Conservation (phyloP, 2,797 vertebrate genomes). For the Poeciliopsis turneri region DNA sequence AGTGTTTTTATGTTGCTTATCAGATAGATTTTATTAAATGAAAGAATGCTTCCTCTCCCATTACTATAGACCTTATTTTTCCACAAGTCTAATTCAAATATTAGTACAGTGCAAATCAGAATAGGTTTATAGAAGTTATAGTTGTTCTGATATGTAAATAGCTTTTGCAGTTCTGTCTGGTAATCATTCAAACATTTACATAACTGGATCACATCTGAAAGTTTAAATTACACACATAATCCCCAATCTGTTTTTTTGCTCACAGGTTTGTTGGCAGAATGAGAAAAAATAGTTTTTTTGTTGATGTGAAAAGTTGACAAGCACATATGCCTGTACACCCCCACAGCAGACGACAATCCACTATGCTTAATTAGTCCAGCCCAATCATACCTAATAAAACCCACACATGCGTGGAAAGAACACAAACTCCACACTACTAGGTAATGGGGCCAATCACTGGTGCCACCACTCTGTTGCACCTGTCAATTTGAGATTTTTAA, state of each 20-base stretch:
- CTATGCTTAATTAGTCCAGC: neutral
- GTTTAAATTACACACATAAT: neutral
- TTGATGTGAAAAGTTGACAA: neutral
- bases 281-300: neutral
- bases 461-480: neutral
- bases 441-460: neutral
- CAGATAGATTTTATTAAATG: neutral
- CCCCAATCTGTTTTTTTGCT: no score
- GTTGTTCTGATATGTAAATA: neutral
- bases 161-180: neutral
- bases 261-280: neutral
- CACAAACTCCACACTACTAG: neutral
- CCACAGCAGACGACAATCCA: neutral
- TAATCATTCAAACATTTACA: neutral
- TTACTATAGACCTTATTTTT: neutral
- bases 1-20: neutral
- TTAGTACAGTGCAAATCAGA: neutral
- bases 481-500: neutral
- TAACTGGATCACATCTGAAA: neutral
- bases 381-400: neutral
- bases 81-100: neutral
- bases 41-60: neutral
- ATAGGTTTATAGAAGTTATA: neutral
- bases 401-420: neutral
- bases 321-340: neutral